Evolutionary conservation across 2,797 vertebrate species (phyloP).

Genomic region (Gila robusta): DNA sequence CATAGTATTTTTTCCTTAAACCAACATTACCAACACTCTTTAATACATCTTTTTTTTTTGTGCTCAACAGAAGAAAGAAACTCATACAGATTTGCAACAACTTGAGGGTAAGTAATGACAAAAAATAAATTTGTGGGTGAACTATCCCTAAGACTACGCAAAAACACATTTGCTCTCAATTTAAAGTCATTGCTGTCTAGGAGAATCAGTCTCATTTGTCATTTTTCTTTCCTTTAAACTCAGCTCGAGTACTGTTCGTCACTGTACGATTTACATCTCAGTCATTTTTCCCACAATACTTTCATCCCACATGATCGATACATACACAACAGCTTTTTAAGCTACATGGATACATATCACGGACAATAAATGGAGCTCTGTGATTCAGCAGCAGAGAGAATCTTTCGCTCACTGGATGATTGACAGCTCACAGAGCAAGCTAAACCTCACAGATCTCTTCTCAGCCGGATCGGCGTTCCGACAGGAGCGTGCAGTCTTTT

Average conservation of each 20-base stretch:
- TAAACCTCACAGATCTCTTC: conserved; percentile 53
- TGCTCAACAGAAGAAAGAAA: too few species aligned
- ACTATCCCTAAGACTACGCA: background rate
- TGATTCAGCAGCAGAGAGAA: conserved; percentile 32
- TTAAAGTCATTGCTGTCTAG: background rate
- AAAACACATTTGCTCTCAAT: background rate
- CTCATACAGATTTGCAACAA: too few species aligned
- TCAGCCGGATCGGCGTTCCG: conserved; percentile 41
- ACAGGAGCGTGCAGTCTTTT: conserved; percentile 74
- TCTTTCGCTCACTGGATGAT: conserved; percentile 55
- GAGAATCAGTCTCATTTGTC: background rate
- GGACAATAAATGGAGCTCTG: conserved; percentile 49
- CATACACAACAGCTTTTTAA: conserved; percentile 35
- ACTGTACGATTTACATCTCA: background rate
- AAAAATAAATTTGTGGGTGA: too few species aligned
- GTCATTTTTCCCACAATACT: background rate
- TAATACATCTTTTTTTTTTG: too few species aligned
- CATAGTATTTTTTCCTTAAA: too few species aligned
- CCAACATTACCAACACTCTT: too few species aligned
- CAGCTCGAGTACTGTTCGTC: background rate
- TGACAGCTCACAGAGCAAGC: conserved; percentile 64
- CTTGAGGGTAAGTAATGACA: too few species aligned
- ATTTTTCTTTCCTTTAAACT: background rate
- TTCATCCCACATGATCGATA: conserved; percentile 40
- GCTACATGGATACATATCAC: conserved; percentile 23